Percentiles rank a stretch among this genome's conserved stretches.
These are phyloP conservation scores for Tipula unca DNA, from an alignment of 2,888 invertebrate genomes.

Conservation along the genomic window DNA sequence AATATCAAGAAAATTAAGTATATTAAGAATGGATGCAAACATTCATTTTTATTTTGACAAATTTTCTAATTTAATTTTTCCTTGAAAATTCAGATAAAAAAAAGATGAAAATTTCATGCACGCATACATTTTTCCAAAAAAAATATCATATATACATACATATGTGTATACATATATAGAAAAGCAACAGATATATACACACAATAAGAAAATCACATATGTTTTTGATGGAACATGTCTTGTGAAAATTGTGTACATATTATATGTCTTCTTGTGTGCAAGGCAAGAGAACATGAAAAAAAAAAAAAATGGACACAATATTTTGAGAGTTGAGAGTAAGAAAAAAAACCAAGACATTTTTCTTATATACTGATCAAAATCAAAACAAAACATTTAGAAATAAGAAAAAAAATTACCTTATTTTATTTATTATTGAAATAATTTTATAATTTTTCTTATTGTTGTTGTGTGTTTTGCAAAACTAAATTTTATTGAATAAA, in stretches of 20 bases:
- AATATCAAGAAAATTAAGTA: background rate
- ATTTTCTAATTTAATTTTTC: background rate
- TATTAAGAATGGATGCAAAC: background rate
- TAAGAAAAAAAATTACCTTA: background rate
- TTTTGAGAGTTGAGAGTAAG: background rate
- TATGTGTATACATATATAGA: background rate
- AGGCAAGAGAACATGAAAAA: background rate
- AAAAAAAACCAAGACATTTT: background rate
- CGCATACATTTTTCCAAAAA: background rate
- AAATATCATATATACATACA: background rate
- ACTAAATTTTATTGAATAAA: constrained; percentile 8
- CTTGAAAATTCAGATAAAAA: background rate
- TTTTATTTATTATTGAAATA: background rate
- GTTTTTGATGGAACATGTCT: constrained; percentile 14
- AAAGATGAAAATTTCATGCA: background rate
- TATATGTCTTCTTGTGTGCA: background rate
- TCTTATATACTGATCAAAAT: background rate
- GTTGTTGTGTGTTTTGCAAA: background rate
- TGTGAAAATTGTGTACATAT: background rate
- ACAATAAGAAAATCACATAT: background rate
- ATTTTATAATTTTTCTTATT: background rate
- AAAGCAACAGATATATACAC: background rate
- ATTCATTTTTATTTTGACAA: background rate
- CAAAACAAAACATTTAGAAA: constrained; percentile 1
- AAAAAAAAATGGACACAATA: constrained; percentile 10